Evolutionary conservation across 2,113 vertebrate genomes (phyloP).

Genomic region (Hassar affinis): DNA sequence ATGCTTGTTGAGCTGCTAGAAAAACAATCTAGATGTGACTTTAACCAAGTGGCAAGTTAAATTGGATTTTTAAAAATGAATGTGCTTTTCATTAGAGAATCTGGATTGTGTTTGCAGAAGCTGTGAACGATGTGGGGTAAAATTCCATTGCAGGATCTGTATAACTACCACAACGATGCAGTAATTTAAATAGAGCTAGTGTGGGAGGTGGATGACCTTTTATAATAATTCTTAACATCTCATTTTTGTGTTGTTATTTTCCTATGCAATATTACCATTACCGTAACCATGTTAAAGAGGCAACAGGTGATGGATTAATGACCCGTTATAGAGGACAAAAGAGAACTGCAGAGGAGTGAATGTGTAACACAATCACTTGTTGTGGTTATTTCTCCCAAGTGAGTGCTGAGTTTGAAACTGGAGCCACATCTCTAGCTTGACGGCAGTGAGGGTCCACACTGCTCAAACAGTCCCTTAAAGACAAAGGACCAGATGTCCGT

Average conservation of each 20-base stretch:
- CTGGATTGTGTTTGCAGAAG: not conserved
- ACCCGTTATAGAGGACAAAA: conserved; percentile 5
- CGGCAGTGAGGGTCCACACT: conserved; percentile 23
- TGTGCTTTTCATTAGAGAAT: conserved; percentile 26
- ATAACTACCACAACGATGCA: not conserved
- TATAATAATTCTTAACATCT: not conserved
- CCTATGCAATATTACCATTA: not conserved
- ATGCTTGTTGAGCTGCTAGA: conserved; percentile 50
- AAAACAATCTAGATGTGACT: conserved; percentile 33
- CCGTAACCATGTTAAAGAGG: not conserved
- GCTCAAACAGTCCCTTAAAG: conserved; percentile 21
- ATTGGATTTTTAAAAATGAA: not conserved
- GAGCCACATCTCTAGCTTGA: conserved; percentile 47
- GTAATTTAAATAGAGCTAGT: not conserved
- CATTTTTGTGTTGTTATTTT: not conserved
- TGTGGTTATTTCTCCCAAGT: conserved; percentile 49
- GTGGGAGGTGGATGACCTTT: not conserved
- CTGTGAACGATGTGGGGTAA: not conserved
- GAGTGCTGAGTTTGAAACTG: conserved; percentile 61
- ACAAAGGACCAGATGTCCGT: conserved; percentile 54
- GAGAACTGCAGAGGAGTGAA: conserved; percentile 11
- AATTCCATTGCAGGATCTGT: not conserved
- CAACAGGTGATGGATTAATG: conserved; percentile 39
- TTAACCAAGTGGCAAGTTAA: not conserved
- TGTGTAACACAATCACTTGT: conserved; percentile 54